Percentiles rank a stretch among this genome's conserved stretches.
These are phyloP conservation scores for Cinclus mexicanus DNA, from an alignment of 2,113 vertebrate genomes.

Conservation along the genomic window DNA sequence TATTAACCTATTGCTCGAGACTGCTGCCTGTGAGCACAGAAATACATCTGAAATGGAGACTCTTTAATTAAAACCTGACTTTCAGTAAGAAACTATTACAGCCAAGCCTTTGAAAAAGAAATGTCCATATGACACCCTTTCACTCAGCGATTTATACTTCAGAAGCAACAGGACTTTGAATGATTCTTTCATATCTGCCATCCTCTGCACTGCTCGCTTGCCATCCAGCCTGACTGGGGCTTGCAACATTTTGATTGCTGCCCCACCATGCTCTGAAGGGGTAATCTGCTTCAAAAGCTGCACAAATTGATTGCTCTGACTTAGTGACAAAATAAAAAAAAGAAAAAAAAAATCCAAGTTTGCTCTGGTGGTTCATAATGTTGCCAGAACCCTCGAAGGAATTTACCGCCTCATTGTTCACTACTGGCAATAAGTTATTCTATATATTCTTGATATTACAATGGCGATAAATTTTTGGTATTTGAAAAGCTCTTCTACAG, in stretches of 20 bases:
- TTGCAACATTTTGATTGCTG: background rate
- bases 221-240: background rate
- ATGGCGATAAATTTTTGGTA: constrained; percentile 49
- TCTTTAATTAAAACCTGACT: constrained; percentile 10
- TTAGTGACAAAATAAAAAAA: constrained; percentile 41
- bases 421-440: constrained; percentile 23
- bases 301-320: constrained; percentile 47
- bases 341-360: background rate
- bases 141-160: background rate
- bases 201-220: fast-evolving
- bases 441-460: constrained; percentile 52
- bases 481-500: constrained; percentile 63
- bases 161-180: background rate
- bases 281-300: background rate
- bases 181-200: background rate
- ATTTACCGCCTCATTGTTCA: constrained; percentile 70
- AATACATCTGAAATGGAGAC: background rate
- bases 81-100: background rate
- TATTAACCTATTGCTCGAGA: background rate
- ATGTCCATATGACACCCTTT: background rate
- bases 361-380: constrained; percentile 30
- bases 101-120: background rate
- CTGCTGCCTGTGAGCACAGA: background rate
- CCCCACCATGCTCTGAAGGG: background rate
- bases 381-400: constrained; percentile 61